These are phyloP conservation scores for Archaeoteleia sp. DNA, from an alignment of 2,888 invertebrate species.

Conservation along the genomic window DNA sequence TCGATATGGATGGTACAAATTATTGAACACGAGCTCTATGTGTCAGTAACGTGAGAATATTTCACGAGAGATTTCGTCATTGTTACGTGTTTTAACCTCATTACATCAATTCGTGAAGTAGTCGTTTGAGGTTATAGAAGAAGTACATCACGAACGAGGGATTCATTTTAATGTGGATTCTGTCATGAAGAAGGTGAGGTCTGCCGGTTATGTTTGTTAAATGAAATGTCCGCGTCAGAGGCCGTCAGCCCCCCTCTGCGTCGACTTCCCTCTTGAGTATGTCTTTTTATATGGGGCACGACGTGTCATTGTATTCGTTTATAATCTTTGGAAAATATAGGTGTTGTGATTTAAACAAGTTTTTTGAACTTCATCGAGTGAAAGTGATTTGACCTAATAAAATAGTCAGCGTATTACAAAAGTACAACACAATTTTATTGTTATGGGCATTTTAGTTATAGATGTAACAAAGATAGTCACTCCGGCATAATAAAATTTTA, in stretches of 20 bases:
- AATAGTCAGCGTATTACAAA: too few relatives aligned
- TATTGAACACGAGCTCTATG: too few relatives aligned
- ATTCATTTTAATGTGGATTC: slow-evolving; percentile 22
- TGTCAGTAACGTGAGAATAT: too few relatives aligned
- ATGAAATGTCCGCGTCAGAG: slow-evolving; percentile 64
- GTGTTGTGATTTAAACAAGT: too few relatives aligned
- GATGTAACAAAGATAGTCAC: too few relatives aligned
- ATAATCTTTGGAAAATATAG: slow-evolving; percentile 54
- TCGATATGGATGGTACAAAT: too few relatives aligned
- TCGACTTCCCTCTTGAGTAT: slow-evolving; percentile 46
- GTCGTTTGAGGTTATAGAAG: not conserved
- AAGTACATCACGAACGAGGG: not conserved
- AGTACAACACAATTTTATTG: too few relatives aligned
- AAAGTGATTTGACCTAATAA: too few relatives aligned
- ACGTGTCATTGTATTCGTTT: slow-evolving; percentile 55
- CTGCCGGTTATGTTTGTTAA: slow-evolving; percentile 57
- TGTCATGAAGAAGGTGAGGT: slow-evolving; percentile 42
- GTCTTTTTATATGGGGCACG: slow-evolving; percentile 56
- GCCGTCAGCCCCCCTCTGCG: slow-evolving; percentile 61
- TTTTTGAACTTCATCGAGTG: too few relatives aligned
- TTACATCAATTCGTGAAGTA: not conserved
- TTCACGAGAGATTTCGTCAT: not conserved
- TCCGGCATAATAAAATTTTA: too few relatives aligned
- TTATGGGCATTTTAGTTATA: too few relatives aligned
- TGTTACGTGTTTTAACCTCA: not conserved